Evolutionary conservation across 2,797 vertebrate species (phyloP), one percentile per base, ranked within the genome.

Genomic region (Sebastes itinus): DNA sequence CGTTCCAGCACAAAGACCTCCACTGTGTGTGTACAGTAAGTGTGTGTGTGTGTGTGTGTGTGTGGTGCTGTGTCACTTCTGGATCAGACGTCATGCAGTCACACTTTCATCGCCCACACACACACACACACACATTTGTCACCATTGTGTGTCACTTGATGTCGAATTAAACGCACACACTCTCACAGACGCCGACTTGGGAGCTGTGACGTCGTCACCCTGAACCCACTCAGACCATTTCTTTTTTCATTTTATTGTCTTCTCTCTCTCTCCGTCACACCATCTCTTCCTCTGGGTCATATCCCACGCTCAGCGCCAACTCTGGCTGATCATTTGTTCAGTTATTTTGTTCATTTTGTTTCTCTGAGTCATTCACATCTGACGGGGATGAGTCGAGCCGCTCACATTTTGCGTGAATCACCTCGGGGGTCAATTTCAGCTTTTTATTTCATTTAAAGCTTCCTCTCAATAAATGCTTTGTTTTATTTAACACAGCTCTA

Each of bases 31-130:
- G 49, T 69, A 54, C 52, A 54, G 59, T 61, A 27, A 11, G 59
- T 61, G 30, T 32, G 25, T 59, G 55, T 33, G 63, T 61, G 66
- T 32, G 46, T 55, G 13, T 58, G 55, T 33, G 64, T 61, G 67
- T 33, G 49, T 60, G 14, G 38, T 54, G 58, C 55, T 68, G 77
- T 75, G 81, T 84, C 81, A 92, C 72, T 74, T 59, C 78, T 87
- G 68, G 73, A 83, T 83, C 27, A 3, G 72, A 73, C 78, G 77
- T 89, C 81, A 87, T 1, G 7, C 32, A 35, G 54, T 88, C 86
- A 89, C 88, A 88, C 90, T 82, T 75, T 58, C 13, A 27, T 62
- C 27, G 38, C 56, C 56, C 58, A 65, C 46, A 28, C 74, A 62
- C 81, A 55, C 33, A 10, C 81, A 55, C 38, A 6, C 38, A 6